phyloP scores from a whole-genome alignment of 2,888 invertebrate species.

The Agelastica alni region DNA sequence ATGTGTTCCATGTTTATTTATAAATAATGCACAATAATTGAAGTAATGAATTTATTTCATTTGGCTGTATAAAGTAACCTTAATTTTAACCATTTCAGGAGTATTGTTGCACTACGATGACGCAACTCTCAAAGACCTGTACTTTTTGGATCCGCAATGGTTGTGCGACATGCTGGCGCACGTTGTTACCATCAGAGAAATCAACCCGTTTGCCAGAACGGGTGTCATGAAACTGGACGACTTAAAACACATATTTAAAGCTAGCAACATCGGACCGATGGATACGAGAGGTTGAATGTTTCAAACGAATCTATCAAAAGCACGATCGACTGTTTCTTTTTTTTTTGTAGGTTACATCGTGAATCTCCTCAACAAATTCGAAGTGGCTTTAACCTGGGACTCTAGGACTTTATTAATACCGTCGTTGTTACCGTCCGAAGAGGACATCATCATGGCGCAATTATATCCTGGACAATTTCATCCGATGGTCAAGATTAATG shows the following conservation, averaged over 20 bases:
- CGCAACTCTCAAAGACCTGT: slow-evolving; percentile 89
- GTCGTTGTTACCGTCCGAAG: slow-evolving; percentile 83
- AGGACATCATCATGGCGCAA: slow-evolving; percentile 62
- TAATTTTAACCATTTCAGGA: no score
- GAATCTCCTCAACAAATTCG: slow-evolving; percentile 92
- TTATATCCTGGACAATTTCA: slow-evolving; percentile 53
- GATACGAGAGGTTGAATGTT: slow-evolving; percentile 68
- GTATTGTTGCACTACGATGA: slow-evolving; percentile 94
- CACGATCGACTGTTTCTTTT: no score
- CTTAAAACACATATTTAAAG: slow-evolving; percentile 88
- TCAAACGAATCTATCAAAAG: no score
- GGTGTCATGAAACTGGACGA: slow-evolving; percentile 95
- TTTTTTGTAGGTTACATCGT: slow-evolving; percentile 76
- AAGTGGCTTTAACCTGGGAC: slow-evolving; percentile 96
- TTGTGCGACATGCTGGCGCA: slow-evolving; percentile 96
- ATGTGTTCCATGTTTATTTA: no score
- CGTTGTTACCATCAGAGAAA: slow-evolving; percentile 95
- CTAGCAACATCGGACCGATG: slow-evolving; percentile 75
- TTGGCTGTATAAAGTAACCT: no score
- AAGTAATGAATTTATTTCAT: no score
- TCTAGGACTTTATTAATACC: slow-evolving; percentile 88
- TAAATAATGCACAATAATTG: no score
- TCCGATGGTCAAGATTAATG: slow-evolving; percentile 58
- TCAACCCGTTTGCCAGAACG: slow-evolving; percentile 91
- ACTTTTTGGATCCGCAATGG: slow-evolving; percentile 98